Conservation (phyloP, 2,888 invertebrate genomes). For the Dastarcus helophoroides region DNA sequence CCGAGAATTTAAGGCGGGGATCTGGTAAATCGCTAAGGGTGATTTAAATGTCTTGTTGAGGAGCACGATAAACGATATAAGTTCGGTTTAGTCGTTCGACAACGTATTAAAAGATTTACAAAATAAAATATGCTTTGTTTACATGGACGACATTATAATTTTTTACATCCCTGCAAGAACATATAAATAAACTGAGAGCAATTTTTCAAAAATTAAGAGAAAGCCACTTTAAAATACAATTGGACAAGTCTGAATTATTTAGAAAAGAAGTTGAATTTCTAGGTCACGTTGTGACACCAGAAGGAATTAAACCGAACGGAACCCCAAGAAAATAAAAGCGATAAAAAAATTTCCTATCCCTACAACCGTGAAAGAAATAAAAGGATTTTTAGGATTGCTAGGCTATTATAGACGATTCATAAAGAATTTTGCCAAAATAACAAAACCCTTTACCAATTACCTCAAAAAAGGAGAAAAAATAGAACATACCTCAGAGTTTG, state of each 20-base stretch:
- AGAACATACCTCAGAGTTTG: slow-evolving; percentile 2
- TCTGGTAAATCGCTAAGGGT: no score
- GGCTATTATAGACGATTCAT: slow-evolving; percentile 11
- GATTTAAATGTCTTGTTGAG: no score
- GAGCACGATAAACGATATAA: no score
- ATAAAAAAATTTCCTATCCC: slow-evolving; percentile 9
- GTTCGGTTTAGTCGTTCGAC: no score
- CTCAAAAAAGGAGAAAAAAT: slow-evolving; percentile 11
- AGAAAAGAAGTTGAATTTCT: no score
- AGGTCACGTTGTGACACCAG: slow-evolving; percentile 6
- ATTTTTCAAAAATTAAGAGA: slow-evolving; percentile 14
- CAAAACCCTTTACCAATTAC: slow-evolving; percentile 11
- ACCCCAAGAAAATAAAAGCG: slow-evolving; percentile 9
- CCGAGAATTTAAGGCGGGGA: no score
- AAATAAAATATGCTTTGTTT: no score
- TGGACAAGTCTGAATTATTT: no score
- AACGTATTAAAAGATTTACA: no score
- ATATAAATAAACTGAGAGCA: slow-evolving; percentile 11
- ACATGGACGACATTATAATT: slow-evolving; percentile 19
- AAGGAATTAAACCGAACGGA: slow-evolving; percentile 10
- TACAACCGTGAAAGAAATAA: slow-evolving; percentile 10
- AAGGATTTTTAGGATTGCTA: slow-evolving; percentile 8
- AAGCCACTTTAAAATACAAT: slow-evolving; percentile 15
- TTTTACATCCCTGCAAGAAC: slow-evolving; percentile 14
- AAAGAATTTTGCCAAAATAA: slow-evolving; percentile 12